Base-by-base conservation (phyloP, 2,888 invertebrate species). In the Belgica antarctica region DNA sequence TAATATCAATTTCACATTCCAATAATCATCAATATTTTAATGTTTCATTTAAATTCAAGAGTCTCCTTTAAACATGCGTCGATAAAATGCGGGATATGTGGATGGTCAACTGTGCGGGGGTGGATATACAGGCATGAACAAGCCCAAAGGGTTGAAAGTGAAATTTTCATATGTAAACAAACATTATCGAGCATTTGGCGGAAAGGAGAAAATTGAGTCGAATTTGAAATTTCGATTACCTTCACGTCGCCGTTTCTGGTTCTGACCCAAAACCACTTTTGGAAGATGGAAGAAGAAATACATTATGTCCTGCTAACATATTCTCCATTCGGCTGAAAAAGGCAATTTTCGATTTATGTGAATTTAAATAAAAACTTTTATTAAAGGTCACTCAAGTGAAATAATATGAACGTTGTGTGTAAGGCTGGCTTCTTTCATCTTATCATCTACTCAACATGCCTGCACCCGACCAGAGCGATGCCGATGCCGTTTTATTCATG, bases 11-110 rank as follows among this genome's bases (percentile, higher is more conserved):
- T 68, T 68, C 52, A 68, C 68, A 68, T 68, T 52, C 52, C 68
- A 68, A 57, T 68, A 66, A 47, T 66, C 68, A 68, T 68, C 52
- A 68, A 68, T 52, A 68, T 68, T 68, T 68, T 68, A 68, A 68
- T 68, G 68, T 68, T 68, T 68, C 68, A 68, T 68, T 68, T 68
- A 68, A 68, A 68, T 68, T 68, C 68, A 68, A 57, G 68, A 52
- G 57, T 57, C 57, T 28, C 57, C 31, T 57, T 31, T 57, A 7
- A 17, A 7, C 68, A 46, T 41, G 47, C 66, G n/a, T 27, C 27
- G 25, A 59, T 59, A 59, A 59, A 59, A 59, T 2, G 4, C 25
- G 19, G 59, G 4, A 27, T 22, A 52, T 22, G 19, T 4, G 7
- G 52, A 59, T 59, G 59, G 59, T 59, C 59, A 52, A 52, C 17